These are phyloP conservation scores for Carpatolechia fugitivella DNA, from an alignment of 2,888 invertebrate species.

Conservation along the genomic window DNA sequence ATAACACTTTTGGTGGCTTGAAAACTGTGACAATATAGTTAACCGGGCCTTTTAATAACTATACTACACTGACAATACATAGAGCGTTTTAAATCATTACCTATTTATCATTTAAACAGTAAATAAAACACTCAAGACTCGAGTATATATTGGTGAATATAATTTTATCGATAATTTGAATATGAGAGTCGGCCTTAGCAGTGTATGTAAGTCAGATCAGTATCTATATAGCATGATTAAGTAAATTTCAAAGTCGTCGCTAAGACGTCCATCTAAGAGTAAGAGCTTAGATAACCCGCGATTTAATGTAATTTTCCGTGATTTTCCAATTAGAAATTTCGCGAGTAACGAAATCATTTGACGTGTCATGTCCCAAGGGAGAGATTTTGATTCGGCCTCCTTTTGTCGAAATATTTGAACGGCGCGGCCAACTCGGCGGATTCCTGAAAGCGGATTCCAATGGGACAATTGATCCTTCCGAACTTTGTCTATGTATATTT, in stretches of 20 bases:
- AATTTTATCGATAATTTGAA: too few species aligned
- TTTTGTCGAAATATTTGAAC: slow-evolving; percentile 36
- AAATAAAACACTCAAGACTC: too few species aligned
- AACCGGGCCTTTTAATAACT: too few species aligned
- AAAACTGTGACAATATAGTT: too few species aligned
- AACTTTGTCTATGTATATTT: slow-evolving; percentile 31
- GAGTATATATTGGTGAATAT: too few species aligned
- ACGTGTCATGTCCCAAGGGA: slow-evolving; percentile 38
- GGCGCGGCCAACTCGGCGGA: slow-evolving; percentile 26
- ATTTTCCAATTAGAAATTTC: slow-evolving; percentile 55
- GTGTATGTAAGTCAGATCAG: slow-evolving; percentile 51
- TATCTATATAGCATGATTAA: slow-evolving; percentile 68
- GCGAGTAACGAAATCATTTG: slow-evolving; percentile 42
- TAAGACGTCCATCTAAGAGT: slow-evolving; percentile 53
- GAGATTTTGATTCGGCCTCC: slow-evolving; percentile 31
- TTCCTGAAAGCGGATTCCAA: slow-evolving; percentile 33
- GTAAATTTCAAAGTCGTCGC: slow-evolving; percentile 62
- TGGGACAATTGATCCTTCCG: slow-evolving; percentile 34
- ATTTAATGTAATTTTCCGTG: slow-evolving; percentile 57
- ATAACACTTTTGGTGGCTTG: too few species aligned
- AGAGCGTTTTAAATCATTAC: too few species aligned
- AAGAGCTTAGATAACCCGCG: slow-evolving; percentile 55
- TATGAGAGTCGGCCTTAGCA: neutral
- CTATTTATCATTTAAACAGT: too few species aligned
- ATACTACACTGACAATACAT: too few species aligned